phyloP scores from a whole-genome alignment of 1,140 invertebrate species.

The Apis florea region DNA sequence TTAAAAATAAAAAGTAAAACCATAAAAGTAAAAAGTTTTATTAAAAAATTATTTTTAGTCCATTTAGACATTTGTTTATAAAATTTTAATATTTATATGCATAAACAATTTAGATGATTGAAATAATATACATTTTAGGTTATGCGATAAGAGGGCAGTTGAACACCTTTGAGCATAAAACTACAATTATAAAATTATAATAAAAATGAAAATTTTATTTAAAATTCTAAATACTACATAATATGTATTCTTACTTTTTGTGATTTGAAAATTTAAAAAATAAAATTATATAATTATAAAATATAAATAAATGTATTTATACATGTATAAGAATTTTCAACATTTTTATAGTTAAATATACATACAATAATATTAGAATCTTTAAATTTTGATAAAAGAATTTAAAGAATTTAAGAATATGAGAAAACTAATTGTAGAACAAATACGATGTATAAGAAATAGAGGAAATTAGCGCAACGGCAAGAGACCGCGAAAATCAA shows the following conservation, averaged over 20 bases:
- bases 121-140: slow-evolving; percentile 27
- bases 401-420: neutral
- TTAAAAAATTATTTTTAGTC: neutral
- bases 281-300: neutral
- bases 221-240: neutral
- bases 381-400: neutral
- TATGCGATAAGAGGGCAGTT: slow-evolving; percentile 2
- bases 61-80: neutral
- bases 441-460: slow-evolving; percentile 47
- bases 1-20: too few relatives aligned
- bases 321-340: neutral
- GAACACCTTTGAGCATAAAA: neutral
- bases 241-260: neutral
- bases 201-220: neutral
- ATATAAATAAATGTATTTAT: neutral
- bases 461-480: slow-evolving; percentile 54
- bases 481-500: slow-evolving; percentile 71
- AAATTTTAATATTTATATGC: neutral
- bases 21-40: neutral
- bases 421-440: neutral
- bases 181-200: neutral
- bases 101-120: neutral
- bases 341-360: too few relatives aligned
- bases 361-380: too few relatives aligned
- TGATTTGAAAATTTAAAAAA: neutral